Evolutionary conservation across 2,113 vertebrate species (phyloP).

Genomic region (Percopsis transmontana): DNA sequence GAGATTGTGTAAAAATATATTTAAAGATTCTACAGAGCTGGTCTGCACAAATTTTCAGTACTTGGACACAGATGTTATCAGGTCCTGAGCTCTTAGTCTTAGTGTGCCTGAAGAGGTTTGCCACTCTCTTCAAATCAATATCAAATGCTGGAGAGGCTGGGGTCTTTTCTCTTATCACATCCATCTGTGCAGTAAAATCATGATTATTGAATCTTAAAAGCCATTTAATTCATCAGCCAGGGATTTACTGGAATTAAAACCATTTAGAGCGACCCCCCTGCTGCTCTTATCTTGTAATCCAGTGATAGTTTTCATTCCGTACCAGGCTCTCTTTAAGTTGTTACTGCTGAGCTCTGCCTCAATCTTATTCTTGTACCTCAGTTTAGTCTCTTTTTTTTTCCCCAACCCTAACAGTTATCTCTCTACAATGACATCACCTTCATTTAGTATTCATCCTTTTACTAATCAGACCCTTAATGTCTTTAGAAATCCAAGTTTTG

Average conservation of each 20-base stretch:
- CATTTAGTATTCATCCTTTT: constrained; percentile 7
- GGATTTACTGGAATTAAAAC: neutral
- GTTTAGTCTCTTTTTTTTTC: neutral
- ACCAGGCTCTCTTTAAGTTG: constrained; percentile 1
- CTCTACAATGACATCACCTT: neutral
- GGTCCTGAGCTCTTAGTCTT: neutral
- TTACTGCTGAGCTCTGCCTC: constrained; percentile 5
- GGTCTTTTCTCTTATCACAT: neutral
- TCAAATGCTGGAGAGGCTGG: neutral
- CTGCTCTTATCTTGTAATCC: neutral
- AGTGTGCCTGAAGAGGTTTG: neutral
- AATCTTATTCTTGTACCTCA: constrained; percentile 6
- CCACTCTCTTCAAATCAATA: neutral
- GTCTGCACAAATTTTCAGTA: neutral
- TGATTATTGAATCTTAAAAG: neutral
- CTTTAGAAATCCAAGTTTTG: constrained; percentile 3
- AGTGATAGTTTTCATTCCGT: neutral
- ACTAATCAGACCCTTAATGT: neutral
- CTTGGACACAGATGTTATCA: constrained; percentile 2
- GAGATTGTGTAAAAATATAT: constrained; percentile 7
- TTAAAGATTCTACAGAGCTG: constrained; percentile 11
- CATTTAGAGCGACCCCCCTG: neutral
- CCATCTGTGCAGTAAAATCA: neutral
- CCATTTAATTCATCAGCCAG: neutral
- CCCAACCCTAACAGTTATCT: neutral